These are phyloP conservation scores for Melipona beecheii DNA, from an alignment of 2,888 invertebrate species.

Conservation along the genomic window DNA sequence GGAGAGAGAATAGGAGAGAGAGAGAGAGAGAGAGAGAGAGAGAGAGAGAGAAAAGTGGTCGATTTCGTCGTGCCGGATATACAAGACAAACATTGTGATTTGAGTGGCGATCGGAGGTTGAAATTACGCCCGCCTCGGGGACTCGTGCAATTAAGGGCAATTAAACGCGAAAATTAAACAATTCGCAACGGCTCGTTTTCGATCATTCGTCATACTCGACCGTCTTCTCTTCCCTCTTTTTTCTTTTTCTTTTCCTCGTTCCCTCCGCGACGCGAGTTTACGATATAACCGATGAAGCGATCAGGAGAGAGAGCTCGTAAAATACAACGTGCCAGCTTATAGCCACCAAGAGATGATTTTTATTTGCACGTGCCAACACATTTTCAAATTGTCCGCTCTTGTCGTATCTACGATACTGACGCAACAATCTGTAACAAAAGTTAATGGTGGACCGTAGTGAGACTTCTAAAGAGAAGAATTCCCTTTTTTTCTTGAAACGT, in stretches of 20 bases:
- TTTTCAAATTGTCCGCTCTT: background rate
- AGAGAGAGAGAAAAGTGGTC: constrained; percentile 34
- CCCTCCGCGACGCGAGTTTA: background rate
- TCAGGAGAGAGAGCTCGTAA: background rate
- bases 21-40: background rate
- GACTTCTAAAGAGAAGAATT: too few relatives aligned
- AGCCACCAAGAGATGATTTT: background rate
- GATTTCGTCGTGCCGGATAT: constrained; percentile 62
- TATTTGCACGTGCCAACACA: background rate
- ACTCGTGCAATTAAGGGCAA: constrained; percentile 43
- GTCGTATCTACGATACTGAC: background rate
- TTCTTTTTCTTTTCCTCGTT: background rate
- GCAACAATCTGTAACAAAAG: too few relatives aligned
- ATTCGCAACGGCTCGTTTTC: background rate
- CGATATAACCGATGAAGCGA: background rate
- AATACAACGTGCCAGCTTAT: background rate
- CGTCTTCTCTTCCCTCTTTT: too few relatives aligned
- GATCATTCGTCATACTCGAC: background rate
- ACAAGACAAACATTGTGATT: constrained; percentile 69
- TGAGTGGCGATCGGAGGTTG: constrained; percentile 59
- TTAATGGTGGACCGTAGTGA: too few relatives aligned
- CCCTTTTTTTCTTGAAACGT: too few relatives aligned
- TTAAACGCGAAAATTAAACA: constrained; percentile 49
- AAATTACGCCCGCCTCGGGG: constrained; percentile 53
- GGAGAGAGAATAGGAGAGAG: background rate